phyloP scores from a whole-genome alignment of 2,888 invertebrate genomes.

The Suillia variegata region DNA sequence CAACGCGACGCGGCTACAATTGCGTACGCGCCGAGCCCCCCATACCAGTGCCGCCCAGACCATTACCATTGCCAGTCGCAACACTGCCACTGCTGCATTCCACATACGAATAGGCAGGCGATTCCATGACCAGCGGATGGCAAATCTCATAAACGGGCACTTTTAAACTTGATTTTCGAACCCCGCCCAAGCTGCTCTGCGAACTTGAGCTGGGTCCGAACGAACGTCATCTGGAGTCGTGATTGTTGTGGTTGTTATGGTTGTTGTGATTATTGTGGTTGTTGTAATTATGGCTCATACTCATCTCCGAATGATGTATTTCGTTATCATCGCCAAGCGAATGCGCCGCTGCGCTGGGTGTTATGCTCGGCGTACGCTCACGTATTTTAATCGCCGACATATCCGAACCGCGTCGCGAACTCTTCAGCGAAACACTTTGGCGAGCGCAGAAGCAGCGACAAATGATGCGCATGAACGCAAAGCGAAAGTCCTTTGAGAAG shows the following conservation, averaged over 20 bases:
- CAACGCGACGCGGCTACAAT: slow-evolving; percentile 46
- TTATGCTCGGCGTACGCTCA: slow-evolving; percentile 65
- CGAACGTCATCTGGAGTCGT: slow-evolving; percentile 67
- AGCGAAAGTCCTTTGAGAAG: slow-evolving; percentile 93
- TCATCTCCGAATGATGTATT: slow-evolving; percentile 57
- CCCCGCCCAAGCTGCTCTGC: slow-evolving; percentile 57
- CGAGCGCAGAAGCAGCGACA: slow-evolving; percentile 80
- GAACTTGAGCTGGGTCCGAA: slow-evolving; percentile 58
- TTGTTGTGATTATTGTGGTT: no score
- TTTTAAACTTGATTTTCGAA: slow-evolving; percentile 56
- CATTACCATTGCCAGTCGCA: no score
- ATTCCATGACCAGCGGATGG: slow-evolving; percentile 62
- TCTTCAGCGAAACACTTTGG: slow-evolving; percentile 57
- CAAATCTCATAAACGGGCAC: slow-evolving; percentile 61
- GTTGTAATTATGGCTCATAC: no score
- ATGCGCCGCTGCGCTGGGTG: slow-evolving; percentile 63
- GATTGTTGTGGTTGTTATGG: no score
- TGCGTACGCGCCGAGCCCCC: slow-evolving; percentile 43
- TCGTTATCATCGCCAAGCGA: slow-evolving; percentile 67
- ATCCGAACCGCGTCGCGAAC: slow-evolving; percentile 65
- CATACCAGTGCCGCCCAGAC: no score
- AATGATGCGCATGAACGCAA: slow-evolving; percentile 91
- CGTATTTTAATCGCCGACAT: slow-evolving; percentile 65
- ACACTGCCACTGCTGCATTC: slow-evolving; percentile 23
- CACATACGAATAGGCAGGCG: slow-evolving; percentile 54